Conservation (phyloP, 2,888 invertebrate species). For the Stenolophus ochropezus region DNA sequence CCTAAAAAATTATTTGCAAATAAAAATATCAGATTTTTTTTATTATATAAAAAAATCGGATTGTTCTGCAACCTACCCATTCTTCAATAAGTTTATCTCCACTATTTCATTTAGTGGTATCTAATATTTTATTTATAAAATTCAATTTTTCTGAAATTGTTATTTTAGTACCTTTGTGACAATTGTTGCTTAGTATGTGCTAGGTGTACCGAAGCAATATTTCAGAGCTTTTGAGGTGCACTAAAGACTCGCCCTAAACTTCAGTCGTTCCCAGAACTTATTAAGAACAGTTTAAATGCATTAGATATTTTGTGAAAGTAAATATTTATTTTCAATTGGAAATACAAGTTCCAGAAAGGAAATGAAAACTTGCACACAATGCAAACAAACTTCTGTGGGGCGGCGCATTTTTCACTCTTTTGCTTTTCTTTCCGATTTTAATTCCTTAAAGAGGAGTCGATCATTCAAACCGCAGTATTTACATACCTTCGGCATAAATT, state of each 20-base stretch:
- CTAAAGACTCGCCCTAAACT: constrained; percentile 9
- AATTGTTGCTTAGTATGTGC: too few relatives aligned
- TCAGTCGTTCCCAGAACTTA: constrained; percentile 63
- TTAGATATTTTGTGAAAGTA: constrained; percentile 60
- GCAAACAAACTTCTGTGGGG: constrained; percentile 53
- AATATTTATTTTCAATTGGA: constrained; percentile 60
- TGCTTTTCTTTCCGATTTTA: constrained; percentile 42
- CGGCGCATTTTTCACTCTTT: constrained; percentile 45
- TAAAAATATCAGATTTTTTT: too few relatives aligned
- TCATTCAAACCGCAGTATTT: constrained; percentile 39
- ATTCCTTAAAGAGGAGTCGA: constrained; percentile 37
- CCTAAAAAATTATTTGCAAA: too few relatives aligned
- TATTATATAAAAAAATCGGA: too few relatives aligned
- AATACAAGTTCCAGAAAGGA: constrained; percentile 56
- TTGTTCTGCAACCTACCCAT: too few relatives aligned
- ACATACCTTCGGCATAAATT: constrained; percentile 32
- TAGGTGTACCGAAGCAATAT: too few relatives aligned
- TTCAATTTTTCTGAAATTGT: too few relatives aligned
- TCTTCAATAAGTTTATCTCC: too few relatives aligned
- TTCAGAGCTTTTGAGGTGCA: too few relatives aligned
- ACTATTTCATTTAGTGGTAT: too few relatives aligned
- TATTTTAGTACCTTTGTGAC: too few relatives aligned
- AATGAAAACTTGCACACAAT: constrained; percentile 55
- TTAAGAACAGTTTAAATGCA: constrained; percentile 66
- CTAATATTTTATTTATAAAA: too few relatives aligned